These are phyloP conservation scores for Muscidifurax raptorellus DNA, from an alignment of 1,140 invertebrate species.

Conservation along the genomic window DNA sequence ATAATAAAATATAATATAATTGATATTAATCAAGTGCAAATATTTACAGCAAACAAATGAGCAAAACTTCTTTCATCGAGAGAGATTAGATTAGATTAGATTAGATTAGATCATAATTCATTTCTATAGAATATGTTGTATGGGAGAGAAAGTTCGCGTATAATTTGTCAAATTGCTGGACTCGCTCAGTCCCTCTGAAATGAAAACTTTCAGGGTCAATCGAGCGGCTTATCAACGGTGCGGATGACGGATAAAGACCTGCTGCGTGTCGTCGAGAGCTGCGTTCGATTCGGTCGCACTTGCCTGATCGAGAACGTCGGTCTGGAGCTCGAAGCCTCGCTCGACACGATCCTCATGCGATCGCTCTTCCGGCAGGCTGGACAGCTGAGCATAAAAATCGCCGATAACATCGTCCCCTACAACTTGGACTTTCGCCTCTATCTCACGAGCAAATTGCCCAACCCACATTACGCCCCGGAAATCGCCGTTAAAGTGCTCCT, in stretches of 20 bases:
- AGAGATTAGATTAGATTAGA: too few relatives aligned
- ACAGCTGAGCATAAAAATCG: slow-evolving; percentile 75
- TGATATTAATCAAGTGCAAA: too few relatives aligned
- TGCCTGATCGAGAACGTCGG: slow-evolving; percentile 81
- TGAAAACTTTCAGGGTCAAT: slow-evolving; percentile 74
- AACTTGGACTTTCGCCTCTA: slow-evolving; percentile 80
- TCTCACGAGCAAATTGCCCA: slow-evolving; percentile 83
- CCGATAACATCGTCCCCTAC: slow-evolving; percentile 81
- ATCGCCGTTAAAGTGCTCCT: slow-evolving; percentile 81
- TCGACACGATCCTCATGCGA: slow-evolving; percentile 80
- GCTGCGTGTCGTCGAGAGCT: slow-evolving; percentile 83
- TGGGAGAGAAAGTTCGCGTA: too few relatives aligned
- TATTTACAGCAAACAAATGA: too few relatives aligned
- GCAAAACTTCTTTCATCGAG: too few relatives aligned
- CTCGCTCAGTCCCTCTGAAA: too few relatives aligned
- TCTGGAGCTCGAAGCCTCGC: slow-evolving; percentile 79
- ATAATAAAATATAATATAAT: too few relatives aligned
- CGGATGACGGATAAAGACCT: slow-evolving; percentile 83
- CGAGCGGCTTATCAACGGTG: slow-evolving; percentile 76
- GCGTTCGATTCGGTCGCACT: slow-evolving; percentile 82
- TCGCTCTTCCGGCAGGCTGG: slow-evolving; percentile 75
- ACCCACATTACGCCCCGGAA: slow-evolving; percentile 85
- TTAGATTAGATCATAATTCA: too few relatives aligned
- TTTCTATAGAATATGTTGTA: too few relatives aligned
- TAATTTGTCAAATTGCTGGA: too few relatives aligned